These are phyloP conservation scores for Hyles lineata DNA, from an alignment of 2,888 invertebrate species.

Conservation along the genomic window DNA sequence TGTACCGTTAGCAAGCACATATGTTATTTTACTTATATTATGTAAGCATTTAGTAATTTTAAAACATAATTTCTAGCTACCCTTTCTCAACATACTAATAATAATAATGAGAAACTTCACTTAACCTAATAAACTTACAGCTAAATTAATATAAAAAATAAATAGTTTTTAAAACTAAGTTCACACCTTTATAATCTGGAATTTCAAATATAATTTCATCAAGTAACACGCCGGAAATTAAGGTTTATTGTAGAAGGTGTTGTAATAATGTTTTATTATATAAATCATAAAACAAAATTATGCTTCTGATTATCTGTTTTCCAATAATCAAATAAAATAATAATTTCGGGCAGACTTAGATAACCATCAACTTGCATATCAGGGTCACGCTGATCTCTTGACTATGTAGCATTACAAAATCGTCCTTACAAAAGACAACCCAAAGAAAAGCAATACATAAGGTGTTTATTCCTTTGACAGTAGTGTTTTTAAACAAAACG, in stretches of 20 bases:
- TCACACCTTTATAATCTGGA: neutral
- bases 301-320: no score
- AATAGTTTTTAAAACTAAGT: neutral
- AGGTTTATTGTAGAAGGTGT: neutral
- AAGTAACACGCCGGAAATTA: neutral
- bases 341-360: no score
- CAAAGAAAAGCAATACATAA: no score
- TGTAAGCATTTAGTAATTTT: constrained; percentile 8
- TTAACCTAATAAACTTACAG: constrained; percentile 19
- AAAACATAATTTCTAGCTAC: constrained; percentile 22
- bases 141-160: constrained; percentile 19
- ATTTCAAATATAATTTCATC: constrained; percentile 20
- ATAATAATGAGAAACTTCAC: constrained; percentile 25
- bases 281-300: no score
- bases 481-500: neutral
- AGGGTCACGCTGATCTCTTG: no score
- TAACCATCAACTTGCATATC: no score
- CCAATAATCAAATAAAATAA: no score
- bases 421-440: no score
- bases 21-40: neutral
- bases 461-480: no score
- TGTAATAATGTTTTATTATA: neutral
- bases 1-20: neutral
- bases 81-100: neutral
- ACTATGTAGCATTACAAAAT: no score